Conservation (phyloP, 2,888 invertebrate genomes). For the Pristionchus maxplancki region DNA sequence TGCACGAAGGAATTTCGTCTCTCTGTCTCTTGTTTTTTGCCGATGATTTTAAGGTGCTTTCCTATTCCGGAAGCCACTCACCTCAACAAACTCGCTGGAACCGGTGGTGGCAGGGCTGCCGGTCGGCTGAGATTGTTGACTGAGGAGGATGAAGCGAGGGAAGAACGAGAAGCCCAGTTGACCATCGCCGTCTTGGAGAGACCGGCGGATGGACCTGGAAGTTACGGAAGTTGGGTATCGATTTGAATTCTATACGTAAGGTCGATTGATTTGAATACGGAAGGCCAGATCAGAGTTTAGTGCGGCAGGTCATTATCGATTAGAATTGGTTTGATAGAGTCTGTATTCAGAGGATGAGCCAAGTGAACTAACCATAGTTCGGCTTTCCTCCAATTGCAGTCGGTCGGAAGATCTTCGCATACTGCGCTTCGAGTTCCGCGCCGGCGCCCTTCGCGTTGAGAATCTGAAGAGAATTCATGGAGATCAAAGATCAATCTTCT, state of each 20-base stretch:
- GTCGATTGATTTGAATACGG: no score
- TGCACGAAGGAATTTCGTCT: no score
- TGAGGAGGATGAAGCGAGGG: constrained; percentile 11
- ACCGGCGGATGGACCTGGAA: not conserved
- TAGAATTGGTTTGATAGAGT: no score
- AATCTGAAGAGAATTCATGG: not conserved
- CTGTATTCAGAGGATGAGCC: no score
- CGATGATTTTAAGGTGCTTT: no score
- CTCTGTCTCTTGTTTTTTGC: no score
- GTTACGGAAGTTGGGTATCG: not conserved
- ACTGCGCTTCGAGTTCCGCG: constrained; percentile 48
- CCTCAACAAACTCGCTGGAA: constrained; percentile 23
- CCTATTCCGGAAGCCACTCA: no score
- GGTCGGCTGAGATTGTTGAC: constrained; percentile 2
- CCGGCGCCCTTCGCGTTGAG: constrained; percentile 22
- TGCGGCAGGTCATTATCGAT: no score
- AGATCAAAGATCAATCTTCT: not conserved
- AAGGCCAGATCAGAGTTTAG: no score
- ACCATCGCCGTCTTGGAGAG: constrained; percentile 45
- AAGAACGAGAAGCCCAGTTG: constrained; percentile 48
- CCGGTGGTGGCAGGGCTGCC: not conserved
- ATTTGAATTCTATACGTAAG: no score
- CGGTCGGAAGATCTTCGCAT: constrained; percentile 45
- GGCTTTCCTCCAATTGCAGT: not conserved
- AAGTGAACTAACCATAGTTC: not conserved